Base-by-base conservation (phyloP, 2,113 vertebrate genomes). In the Thunnus thynnus region DNA sequence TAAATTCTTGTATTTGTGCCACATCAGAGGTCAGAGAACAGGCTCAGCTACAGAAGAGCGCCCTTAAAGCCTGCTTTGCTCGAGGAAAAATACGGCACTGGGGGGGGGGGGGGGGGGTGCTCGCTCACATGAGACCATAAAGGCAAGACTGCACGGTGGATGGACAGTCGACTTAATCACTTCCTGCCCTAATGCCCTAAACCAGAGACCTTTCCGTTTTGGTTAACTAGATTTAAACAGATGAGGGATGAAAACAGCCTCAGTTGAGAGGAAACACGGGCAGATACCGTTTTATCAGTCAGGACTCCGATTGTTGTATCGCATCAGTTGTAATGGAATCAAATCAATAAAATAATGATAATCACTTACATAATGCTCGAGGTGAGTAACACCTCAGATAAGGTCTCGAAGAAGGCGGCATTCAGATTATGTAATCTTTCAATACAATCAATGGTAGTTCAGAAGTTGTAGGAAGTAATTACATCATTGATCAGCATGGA, bases 111-210 rank as follows among this genome's bases (percentile, higher is more conserved):
- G 20, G 20, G 22, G 22, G 22, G 7, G 30, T n/a, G 54, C n/a
- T 41, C 12, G 18, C 7, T 22, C 66, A 77, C 55, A 87, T 3
- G 51, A 69, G 8, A 16, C 47, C 66, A 63, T 58, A 20, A 76
- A 74, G 14, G 4, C 63, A 50, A 61, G 44, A 12, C 52, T 36
- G 54, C 46, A 63, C 4, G 0, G 61, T 22, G 87, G 76, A 86
- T 76, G 64, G 67, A 72, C 78, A 69, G 51, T 22, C 46, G 32
- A 30, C 25, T 63, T 79, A 61, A 85, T 88, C 51, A 75, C 81
- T 85, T 88, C 83, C 81, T 88, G 83, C 22, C 66, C 70, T 61
- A 58, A 72, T 57, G 74, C 62, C 27, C 13, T 52, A 64, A 78
- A 64, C 62, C 27, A 46, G 66, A 64, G 18, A 25, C 18, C 20